A percentile compares a stretch with the other conserved stretches of the same genome.
Evolutionary conservation across 1,140 invertebrate species (phyloP).

Genomic region (Bombus waltoni): DNA sequence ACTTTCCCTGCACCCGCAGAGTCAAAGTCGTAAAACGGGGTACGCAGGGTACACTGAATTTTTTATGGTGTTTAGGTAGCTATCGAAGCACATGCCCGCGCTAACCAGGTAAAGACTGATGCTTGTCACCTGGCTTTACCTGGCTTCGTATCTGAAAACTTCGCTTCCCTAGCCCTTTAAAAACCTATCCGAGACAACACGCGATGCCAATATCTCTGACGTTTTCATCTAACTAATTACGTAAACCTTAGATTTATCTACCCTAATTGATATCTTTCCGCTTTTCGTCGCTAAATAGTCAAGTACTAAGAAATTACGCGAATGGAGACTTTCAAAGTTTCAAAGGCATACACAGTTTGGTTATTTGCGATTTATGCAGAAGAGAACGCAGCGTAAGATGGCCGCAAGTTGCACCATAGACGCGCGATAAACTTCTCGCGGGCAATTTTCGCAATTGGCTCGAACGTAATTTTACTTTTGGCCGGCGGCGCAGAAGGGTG

Average conservation of each 20-base stretch:
- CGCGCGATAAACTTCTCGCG: conserved; percentile 45
- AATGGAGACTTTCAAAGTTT: not conserved
- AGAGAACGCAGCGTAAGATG: not conserved
- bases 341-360: not conserved
- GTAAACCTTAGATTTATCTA: not conserved
- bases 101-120: conserved; percentile 65
- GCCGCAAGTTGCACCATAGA: not conserved
- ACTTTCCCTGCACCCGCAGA: conserved; percentile 76
- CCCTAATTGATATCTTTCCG: not conserved
- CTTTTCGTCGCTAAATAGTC: not conserved
- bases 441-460: conserved; percentile 61
- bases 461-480: conserved; percentile 59
- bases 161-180: not conserved
- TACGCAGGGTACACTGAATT: conserved; percentile 63
- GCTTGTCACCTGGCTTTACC: conserved; percentile 33
- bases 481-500: conserved; percentile 27
- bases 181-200: not conserved
- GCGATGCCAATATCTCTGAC: not conserved
- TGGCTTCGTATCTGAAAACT: conserved; percentile 10
- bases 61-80: conserved; percentile 80
- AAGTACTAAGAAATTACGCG: not conserved
- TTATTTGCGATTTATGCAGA: not conserved
- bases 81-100: conserved; percentile 51
- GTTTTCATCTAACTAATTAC: not conserved
- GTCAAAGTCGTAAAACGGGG: conserved; percentile 73